Evolutionary conservation across 2,113 vertebrate genomes (phyloP).

Genomic region (Pluvianellus socialis): DNA sequence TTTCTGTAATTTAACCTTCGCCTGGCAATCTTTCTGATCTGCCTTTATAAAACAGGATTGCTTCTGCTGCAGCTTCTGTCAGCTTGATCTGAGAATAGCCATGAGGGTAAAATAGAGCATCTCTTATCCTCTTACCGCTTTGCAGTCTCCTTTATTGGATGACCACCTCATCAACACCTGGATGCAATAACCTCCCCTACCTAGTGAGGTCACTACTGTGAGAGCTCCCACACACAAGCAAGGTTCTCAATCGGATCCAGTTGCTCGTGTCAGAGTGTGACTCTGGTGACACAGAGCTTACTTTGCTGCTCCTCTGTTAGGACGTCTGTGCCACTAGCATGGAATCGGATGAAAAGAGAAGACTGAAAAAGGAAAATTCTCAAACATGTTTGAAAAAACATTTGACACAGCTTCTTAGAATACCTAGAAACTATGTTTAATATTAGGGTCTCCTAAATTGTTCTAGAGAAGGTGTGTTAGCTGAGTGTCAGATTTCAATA

Average conservation of each 20-base stretch:
- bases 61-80: not conserved
- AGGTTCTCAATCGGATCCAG: not conserved
- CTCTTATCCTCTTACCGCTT: not conserved
- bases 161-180: not conserved
- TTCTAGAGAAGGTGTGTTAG: not conserved
- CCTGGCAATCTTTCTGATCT: not conserved
- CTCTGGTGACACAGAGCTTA: not conserved
- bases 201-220: not conserved
- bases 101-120: not conserved
- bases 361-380: not conserved
- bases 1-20: not conserved
- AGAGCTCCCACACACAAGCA: not conserved
- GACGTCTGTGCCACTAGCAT: not conserved
- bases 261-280: not conserved
- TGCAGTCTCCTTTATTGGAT: slow-evolving; percentile 15
- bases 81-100: slow-evolving; percentile 39
- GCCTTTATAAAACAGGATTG: not conserved
- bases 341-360: not conserved
- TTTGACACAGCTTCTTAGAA: not conserved
- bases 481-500: not conserved
- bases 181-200: not conserved
- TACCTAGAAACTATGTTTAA: not conserved
- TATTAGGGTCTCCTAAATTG: not conserved
- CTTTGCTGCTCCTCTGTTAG: not conserved
- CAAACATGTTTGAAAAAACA: not conserved